A percentile compares a stretch with the other conserved stretches of the same genome.
phyloP scores from a whole-genome alignment of 2,113 vertebrate species.

The Nipponia nippon region DNA sequence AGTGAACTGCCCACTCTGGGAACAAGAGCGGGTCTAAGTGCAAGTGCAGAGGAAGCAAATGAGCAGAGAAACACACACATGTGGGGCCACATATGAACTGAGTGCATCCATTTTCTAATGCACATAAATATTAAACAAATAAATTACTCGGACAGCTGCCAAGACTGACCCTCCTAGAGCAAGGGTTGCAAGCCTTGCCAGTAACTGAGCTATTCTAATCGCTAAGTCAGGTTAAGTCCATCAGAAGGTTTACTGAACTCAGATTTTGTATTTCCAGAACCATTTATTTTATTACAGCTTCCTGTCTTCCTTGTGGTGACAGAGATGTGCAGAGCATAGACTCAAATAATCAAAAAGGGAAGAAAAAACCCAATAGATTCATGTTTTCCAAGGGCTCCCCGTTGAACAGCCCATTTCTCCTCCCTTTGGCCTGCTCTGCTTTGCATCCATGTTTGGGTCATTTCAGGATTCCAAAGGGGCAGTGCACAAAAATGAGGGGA shows the following conservation, averaged over 20 bases:
- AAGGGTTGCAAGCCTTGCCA: neutral
- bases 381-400: neutral
- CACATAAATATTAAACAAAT: neutral
- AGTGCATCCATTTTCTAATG: neutral
- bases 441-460: neutral
- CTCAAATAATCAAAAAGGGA: neutral
- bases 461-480: neutral
- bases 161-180: neutral
- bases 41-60: neutral
- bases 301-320: neutral
- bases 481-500: neutral
- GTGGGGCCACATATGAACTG: neutral
- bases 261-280: neutral
- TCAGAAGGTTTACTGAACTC: neutral
- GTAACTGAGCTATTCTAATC: neutral
- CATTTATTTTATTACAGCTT: neutral
- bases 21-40: neutral
- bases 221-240: neutral
- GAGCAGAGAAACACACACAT: neutral
- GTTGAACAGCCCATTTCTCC: neutral
- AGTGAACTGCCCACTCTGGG: neutral
- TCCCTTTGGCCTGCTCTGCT: neutral
- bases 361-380: neutral
- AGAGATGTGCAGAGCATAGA: neutral
- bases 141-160: neutral